These are phyloP conservation scores for Zosterops japonicus DNA, from an alignment of 2,113 vertebrate genomes.

Conservation along the genomic window DNA sequence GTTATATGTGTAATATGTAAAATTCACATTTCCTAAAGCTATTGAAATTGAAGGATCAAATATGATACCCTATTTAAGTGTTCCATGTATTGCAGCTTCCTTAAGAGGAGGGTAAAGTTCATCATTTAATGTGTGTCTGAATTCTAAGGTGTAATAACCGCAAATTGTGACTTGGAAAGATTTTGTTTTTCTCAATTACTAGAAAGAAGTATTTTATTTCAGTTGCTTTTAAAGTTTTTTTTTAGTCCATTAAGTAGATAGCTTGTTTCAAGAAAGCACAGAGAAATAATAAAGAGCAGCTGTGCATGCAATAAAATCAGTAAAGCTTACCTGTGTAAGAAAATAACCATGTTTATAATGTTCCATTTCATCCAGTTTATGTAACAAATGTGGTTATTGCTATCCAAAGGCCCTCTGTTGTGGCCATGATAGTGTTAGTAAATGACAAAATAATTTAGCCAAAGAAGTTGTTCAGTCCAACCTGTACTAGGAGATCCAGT, in stretches of 20 bases:
- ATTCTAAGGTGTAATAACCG: background rate
- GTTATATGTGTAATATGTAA: background rate
- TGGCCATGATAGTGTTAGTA: background rate
- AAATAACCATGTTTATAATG: background rate
- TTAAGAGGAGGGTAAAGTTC: background rate
- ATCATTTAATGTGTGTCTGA: background rate
- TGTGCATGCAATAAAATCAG: background rate
- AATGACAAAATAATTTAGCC: background rate
- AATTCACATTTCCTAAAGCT: background rate
- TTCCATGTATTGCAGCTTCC: background rate
- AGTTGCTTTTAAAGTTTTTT: background rate
- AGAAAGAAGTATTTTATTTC: background rate
- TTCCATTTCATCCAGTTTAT: background rate
- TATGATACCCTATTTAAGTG: background rate
- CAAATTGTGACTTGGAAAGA: background rate
- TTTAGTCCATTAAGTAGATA: slow-evolving; percentile 1
- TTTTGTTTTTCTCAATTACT: background rate
- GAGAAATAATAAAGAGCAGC: background rate
- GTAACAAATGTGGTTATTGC: background rate
- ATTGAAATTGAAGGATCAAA: background rate
- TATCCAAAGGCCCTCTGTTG: background rate
- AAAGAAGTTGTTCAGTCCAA: background rate
- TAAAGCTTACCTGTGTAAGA: background rate
- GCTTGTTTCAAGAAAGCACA: background rate
- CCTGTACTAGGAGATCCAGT: background rate